Evolutionary conservation across 2,797 vertebrate genomes (phyloP), one percentile per base, ranked within the genome.

Genomic region (Chelidonichthys spinosus): DNA sequence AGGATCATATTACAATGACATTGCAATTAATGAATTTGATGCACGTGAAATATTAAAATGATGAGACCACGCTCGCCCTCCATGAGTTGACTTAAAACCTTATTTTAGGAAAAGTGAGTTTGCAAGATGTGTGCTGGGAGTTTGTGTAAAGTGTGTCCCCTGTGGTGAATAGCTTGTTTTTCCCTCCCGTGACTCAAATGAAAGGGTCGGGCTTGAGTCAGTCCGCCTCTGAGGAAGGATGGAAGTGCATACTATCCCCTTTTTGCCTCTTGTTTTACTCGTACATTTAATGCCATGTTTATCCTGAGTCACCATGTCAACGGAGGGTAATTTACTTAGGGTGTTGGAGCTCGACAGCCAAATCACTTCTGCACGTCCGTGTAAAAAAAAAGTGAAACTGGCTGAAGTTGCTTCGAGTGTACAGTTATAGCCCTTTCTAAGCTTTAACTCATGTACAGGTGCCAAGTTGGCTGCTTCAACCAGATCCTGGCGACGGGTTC

Each of bases 121-220:
- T 52, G 37, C n/a, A 62, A 42, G 32, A 73, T 53, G 46, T 43
- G 60, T 53, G 37, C 44, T 75, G 52, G 44, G 53, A 81, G 49
- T 79, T 69, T 78, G 70, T 70, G 46, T 78, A 69, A 78, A 83
- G 74, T 69, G 81, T 81, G 72, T 86, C 73, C 67, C 84, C 79
- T 54, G 70, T 85, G 69, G 78, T 78, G 83, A 88, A 88, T 83
- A 85, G 90, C 58, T 76, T 80, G 72, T 86, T 87, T 86, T 88
- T 71, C 67, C 80, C 79, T 71, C 44, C 25, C 25, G 69, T 91
- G 92, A 92, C 89, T 93, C 92, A 89, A 70, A 67, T 59, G 59
- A 78, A 72, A 86, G 83, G 78, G 75, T 89, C 83, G 73, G 32
- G 62, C 64, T 80, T 87, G 83, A 91, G 69, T 90, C 87, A 90